Evolutionary conservation across 1,140 invertebrate genomes (phyloP).

Genomic region (Eueides isabella): DNA sequence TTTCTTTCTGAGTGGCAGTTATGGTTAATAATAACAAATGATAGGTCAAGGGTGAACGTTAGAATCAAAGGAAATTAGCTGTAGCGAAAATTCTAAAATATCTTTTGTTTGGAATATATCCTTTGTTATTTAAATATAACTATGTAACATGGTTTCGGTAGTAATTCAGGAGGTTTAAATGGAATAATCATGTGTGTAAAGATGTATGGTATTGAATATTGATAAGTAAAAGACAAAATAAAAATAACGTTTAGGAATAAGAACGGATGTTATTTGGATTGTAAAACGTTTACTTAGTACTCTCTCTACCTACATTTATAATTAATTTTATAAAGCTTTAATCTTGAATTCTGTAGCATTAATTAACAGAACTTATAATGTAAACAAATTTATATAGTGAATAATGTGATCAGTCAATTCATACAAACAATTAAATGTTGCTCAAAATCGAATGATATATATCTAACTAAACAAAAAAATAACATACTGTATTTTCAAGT

Average conservation of each 20-base stretch:
- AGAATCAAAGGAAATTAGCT: constrained; percentile 67
- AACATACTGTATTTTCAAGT: too few relatives aligned
- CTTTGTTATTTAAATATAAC: constrained; percentile 8
- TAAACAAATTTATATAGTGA: too few relatives aligned
- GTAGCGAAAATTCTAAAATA: constrained; percentile 31
- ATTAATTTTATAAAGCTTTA: not conserved
- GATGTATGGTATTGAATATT: not conserved
- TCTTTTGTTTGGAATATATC: constrained; percentile 6
- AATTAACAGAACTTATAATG: too few relatives aligned
- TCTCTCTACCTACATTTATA: not conserved
- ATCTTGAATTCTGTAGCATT: not conserved
- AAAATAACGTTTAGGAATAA: not conserved
- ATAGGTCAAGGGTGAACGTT: constrained; percentile 72
- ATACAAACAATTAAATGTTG: too few relatives aligned
- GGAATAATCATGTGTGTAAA: not conserved
- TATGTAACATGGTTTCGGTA: not conserved
- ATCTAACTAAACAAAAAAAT: too few relatives aligned
- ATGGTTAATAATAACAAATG: constrained; percentile 72
- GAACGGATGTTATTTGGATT: too few relatives aligned
- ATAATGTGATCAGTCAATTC: too few relatives aligned
- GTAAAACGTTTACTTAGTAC: not conserved
- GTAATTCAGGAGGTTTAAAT: not conserved
- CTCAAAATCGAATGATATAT: too few relatives aligned
- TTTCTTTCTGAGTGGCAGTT: constrained; percentile 20
- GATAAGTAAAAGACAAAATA: not conserved